phyloP scores from a whole-genome alignment of 2,888 invertebrate genomes.

The Drosophila testacea region DNA sequence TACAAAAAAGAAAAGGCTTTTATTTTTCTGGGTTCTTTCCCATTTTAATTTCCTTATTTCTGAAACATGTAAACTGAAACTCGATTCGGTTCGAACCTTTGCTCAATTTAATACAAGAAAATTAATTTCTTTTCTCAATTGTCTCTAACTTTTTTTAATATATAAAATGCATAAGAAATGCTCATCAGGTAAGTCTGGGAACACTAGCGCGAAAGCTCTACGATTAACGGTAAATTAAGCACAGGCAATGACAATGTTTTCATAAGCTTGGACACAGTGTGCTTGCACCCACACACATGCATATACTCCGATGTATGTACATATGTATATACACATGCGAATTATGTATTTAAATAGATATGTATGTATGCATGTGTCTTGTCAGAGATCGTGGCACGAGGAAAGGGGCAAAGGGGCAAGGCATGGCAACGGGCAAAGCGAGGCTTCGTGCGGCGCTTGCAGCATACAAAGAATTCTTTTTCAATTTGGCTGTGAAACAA shows the following conservation, averaged over 20 bases:
- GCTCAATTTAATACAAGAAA: no score
- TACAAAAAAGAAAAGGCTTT: no score
- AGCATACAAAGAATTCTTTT: slow-evolving; percentile 76
- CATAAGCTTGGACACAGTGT: slow-evolving; percentile 27
- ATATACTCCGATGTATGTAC: neutral
- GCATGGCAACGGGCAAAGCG: slow-evolving; percentile 18
- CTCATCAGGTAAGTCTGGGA: neutral
- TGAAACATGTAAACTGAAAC: no score
- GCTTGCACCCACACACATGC: slow-evolving; percentile 21
- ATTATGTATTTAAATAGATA: slow-evolving; percentile 10
- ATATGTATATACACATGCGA: slow-evolving; percentile 4
- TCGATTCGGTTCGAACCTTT: no score
- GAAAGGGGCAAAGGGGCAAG: slow-evolving; percentile 9
- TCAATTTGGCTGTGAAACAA: slow-evolving; percentile 83
- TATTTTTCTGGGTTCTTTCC: no score
- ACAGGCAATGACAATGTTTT: slow-evolving; percentile 7
- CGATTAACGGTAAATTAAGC: neutral
- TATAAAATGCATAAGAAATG: neutral
- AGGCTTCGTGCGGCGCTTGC: slow-evolving; percentile 67
- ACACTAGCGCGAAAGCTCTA: neutral
- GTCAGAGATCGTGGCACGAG: slow-evolving; percentile 35
- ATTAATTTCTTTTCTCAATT: no score
- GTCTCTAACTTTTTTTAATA: no score
- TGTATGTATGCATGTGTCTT: neutral
- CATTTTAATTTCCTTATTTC: no score